phyloP scores from a whole-genome alignment of 2,888 invertebrate genomes.

The Cordilura impudica region DNA sequence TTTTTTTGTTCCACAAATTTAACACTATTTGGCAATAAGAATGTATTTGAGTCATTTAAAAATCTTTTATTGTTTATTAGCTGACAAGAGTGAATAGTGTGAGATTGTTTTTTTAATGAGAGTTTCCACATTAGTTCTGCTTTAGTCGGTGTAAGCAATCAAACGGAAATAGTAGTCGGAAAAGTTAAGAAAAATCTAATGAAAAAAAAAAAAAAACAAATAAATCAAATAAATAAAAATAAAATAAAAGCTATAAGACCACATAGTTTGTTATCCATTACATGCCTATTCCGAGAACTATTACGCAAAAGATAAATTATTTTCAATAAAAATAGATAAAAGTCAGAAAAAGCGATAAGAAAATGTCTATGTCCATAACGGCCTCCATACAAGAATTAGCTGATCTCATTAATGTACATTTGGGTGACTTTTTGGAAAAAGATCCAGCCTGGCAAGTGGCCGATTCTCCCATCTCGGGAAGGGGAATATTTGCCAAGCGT shows the following conservation, averaged over 20 bases:
- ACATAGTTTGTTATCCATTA: not conserved
- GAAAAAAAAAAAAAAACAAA: not conserved
- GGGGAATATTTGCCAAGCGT: conserved; percentile 84
- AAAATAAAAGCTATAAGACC: too few relatives aligned
- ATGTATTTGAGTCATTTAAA: conserved; percentile 20
- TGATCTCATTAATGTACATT: conserved; percentile 69
- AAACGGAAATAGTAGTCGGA: conserved; percentile 44
- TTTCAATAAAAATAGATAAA: not conserved
- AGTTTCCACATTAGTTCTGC: not conserved
- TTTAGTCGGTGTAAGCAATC: conserved; percentile 38
- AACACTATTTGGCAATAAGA: not conserved
- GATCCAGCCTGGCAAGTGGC: conserved; percentile 80
- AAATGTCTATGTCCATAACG: conserved; percentile 62
- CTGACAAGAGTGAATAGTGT: not conserved
- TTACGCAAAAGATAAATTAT: conserved; percentile 39
- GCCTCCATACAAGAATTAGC: conserved; percentile 70
- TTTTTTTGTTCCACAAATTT: not conserved
- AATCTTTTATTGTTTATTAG: conserved; percentile 23
- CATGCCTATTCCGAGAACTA: not conserved
- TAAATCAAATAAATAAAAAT: too few relatives aligned
- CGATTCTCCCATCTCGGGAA: conserved; percentile 83
- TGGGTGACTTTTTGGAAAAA: conserved; percentile 67
- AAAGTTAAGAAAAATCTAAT: conserved; percentile 6
- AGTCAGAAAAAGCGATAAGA: not conserved
- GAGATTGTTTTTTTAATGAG: conserved; percentile 21